Base-by-base conservation (phyloP, 2,888 invertebrate genomes). In the Apotomis turbidana region DNA sequence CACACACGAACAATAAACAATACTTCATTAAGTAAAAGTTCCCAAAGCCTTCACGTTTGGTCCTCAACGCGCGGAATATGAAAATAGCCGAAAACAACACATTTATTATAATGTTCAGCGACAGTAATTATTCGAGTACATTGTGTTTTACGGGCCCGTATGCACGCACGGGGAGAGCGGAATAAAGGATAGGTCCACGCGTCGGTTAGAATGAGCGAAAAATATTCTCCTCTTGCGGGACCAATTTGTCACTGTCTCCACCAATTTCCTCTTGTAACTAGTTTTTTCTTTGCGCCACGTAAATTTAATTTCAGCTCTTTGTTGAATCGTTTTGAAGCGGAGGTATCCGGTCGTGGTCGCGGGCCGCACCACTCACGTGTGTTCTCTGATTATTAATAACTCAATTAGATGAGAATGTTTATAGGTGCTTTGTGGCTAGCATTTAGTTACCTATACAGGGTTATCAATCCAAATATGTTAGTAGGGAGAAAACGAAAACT, bases 241-340 rank as follows among this genome's bases (percentile, higher is more conserved):
- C 87, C 91, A 88, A 91, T 93, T 92, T 92, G 90, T 93, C 93
- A 92, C 88, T 91, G 93, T 93, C 93, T 87, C 86, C 88, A 86
- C 88, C 91, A 93, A 92, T 93, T 93, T 93, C 89, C 90, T 85
- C 89, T 87, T 87, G 91, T 90, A 92, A 92, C 90, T 91, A 92
- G 91, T 91, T 93, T 91, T 93, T 91, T 93, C 90, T 90, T 90
- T 89, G 86, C 88, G 83, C 86, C 87, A 88, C 90, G 90, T 90
- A 91, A 92, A 92, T 93, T 92, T 90, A 92, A 92, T 92, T 93
- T 91, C 83, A 90, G 85, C 81, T 88, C 87, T 90, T 88, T 89
- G 90, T 89, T 87, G 85, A 87, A 89, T 82, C 81, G 82, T 85
- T 87, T 87, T 84, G 83, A 84, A 89, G 83, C 81, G 83, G 83